Conservation (phyloP, 1,140 invertebrate species). For the Drosophila quadrilineata region DNA sequence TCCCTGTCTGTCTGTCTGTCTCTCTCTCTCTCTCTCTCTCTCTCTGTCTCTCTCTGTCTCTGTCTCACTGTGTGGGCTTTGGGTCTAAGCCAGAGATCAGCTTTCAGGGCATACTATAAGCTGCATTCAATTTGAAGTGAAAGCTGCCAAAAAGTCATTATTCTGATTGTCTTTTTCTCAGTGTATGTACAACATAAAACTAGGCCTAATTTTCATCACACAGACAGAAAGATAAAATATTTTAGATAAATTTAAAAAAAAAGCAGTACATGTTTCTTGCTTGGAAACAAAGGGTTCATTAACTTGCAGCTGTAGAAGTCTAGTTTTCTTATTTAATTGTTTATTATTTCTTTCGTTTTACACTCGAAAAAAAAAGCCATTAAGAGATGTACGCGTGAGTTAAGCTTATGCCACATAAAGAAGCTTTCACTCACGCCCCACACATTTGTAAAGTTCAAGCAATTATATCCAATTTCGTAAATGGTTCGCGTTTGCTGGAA, state of each 20-base stretch:
- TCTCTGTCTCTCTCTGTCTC: too few relatives aligned
- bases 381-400: constrained; percentile 16
- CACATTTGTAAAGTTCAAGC: too few relatives aligned
- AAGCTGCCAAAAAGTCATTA: constrained; percentile 67
- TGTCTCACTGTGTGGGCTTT: constrained; percentile 8
- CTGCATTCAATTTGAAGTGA: constrained; percentile 55
- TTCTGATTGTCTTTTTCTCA: constrained; percentile 13
- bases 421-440: background rate
- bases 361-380: too few relatives aligned
- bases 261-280: background rate
- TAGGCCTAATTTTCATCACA: constrained; percentile 33
- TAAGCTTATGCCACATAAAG: background rate
- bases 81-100: constrained; percentile 27
- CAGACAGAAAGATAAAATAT: constrained; percentile 22
- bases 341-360: too few relatives aligned
- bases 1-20: too few relatives aligned
- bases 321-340: background rate
- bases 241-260: too few relatives aligned
- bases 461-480: too few relatives aligned
- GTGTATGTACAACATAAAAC: constrained; percentile 36
- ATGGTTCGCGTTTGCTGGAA: too few relatives aligned
- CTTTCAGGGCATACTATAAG: constrained; percentile 38
- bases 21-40: too few relatives aligned
- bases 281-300: constrained; percentile 25
- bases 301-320: background rate